Conservation (phyloP, 2,888 invertebrate species). For the Dasysyrphus albostriatus region DNA sequence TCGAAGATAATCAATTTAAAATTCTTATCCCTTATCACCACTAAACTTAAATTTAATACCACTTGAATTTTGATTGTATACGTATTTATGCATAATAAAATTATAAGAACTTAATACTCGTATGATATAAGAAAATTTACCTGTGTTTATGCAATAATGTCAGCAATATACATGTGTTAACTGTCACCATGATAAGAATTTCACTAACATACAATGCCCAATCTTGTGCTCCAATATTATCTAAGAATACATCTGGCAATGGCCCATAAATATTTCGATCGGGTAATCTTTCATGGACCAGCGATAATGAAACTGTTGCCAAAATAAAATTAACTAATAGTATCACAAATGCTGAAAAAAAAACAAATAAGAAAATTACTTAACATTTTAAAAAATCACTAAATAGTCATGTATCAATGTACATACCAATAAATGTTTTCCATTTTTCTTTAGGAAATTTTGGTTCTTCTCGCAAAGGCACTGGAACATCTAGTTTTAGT, state of each 20-base stretch:
- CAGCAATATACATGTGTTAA: conserved; percentile 90
- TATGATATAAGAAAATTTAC: conserved; percentile 78
- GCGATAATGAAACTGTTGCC: conserved; percentile 90
- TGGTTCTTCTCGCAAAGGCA: conserved; percentile 89
- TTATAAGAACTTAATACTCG: no score
- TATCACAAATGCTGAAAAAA: conserved; percentile 85
- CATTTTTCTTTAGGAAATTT: conserved; percentile 93
- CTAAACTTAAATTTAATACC: no score
- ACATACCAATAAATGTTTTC: conserved; percentile 87
- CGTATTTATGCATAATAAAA: no score
- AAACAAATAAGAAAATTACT: conserved; percentile 44
- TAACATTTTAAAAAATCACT: background rate
- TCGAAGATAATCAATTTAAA: no score
- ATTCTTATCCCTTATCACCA: no score
- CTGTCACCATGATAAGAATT: conserved; percentile 92
- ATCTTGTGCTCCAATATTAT: conserved; percentile 89
- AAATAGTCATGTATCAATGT: background rate
- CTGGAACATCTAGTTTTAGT: conserved; percentile 87
- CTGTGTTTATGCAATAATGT: conserved; percentile 94
- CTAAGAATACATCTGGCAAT: conserved; percentile 92
- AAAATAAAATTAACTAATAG: conserved; percentile 87
- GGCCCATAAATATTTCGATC: conserved; percentile 90
- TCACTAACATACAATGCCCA: conserved; percentile 94
- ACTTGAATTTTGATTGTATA: no score
- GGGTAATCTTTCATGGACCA: conserved; percentile 95